Percentiles rank a stretch among this genome's conserved stretches.
Evolutionary conservation across 1,140 invertebrate species (phyloP).

Genomic region (Nymphalis io): DNA sequence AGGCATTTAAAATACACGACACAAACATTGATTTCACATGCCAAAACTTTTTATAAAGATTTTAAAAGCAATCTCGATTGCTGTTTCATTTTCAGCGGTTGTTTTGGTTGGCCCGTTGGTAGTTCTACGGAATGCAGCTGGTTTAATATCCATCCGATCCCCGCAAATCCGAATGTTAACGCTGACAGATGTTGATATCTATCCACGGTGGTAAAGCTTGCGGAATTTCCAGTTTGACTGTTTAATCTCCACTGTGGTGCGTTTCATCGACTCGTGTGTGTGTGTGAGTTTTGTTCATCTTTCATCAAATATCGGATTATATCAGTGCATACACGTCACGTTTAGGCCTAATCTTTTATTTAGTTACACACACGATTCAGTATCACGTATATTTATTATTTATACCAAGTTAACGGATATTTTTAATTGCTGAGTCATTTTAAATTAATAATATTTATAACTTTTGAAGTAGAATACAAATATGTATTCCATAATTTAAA

Average conservation of each 20-base stretch:
- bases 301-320: constrained; percentile 37
- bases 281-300: constrained; percentile 38
- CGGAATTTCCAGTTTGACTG: constrained; percentile 61
- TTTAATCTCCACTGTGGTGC: constrained; percentile 53
- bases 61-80: constrained; percentile 41
- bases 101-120: constrained; percentile 32
- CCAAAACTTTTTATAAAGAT: constrained; percentile 28
- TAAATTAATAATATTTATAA: no score
- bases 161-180: constrained; percentile 66
- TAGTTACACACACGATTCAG: no score
- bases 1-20: background rate
- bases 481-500: no score
- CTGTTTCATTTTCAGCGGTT: constrained; percentile 38
- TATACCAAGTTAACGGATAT: no score
- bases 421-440: no score
- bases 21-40: background rate
- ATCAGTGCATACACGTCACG: background rate
- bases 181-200: constrained; percentile 58
- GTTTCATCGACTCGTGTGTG: constrained; percentile 47
- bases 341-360: background rate
- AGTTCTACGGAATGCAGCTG: constrained; percentile 46
- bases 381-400: no score
- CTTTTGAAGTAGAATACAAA: no score
- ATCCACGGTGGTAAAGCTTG: constrained; percentile 50
- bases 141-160: constrained; percentile 64